Percentiles rank a stretch among this genome's conserved stretches.
These are phyloP conservation scores for Incurvaria masculella DNA, from an alignment of 2,888 invertebrate genomes.

Conservation along the genomic window DNA sequence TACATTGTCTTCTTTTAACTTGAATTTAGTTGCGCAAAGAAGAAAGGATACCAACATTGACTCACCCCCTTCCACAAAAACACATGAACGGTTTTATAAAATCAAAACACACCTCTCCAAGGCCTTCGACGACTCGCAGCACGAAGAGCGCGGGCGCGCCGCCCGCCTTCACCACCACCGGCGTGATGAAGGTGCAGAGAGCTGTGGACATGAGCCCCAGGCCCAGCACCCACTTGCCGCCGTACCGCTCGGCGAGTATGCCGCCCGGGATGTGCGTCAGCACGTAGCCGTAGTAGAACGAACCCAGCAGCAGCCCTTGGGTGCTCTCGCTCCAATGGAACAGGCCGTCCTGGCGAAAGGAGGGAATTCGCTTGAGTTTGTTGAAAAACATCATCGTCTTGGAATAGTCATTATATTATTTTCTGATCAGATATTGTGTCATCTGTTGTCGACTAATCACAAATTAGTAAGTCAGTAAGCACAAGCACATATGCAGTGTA, in stretches of 20 bases:
- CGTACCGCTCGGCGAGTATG: conserved; percentile 73
- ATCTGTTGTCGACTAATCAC: too few species aligned
- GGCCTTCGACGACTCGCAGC: conserved; percentile 50
- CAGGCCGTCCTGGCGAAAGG: conserved; percentile 21
- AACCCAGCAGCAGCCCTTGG: conserved; percentile 74
- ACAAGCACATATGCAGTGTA: too few species aligned
- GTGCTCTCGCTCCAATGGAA: conserved; percentile 68
- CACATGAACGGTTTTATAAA: too few species aligned
- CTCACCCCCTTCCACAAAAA: too few species aligned
- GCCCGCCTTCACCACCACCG: conserved; percentile 60
- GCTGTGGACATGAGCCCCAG: conserved; percentile 78
- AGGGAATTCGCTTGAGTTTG: too few species aligned
- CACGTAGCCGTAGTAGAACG: conserved; percentile 85
- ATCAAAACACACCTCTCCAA: conserved; percentile 63
- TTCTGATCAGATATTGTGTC: too few species aligned
- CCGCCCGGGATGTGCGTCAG: conserved; percentile 83
- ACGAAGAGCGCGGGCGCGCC: conserved; percentile 54
- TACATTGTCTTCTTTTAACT: too few species aligned
- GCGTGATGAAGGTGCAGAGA: conserved; percentile 76
- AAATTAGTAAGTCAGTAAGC: too few species aligned
- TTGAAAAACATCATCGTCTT: too few species aligned
- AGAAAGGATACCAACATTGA: too few species aligned
- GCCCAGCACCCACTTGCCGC: conserved; percentile 82
- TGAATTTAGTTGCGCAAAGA: too few species aligned
- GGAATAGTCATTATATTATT: too few species aligned